These are phyloP conservation scores for Lydus trimaculatus DNA, from an alignment of 2,888 invertebrate genomes.

Conservation along the genomic window DNA sequence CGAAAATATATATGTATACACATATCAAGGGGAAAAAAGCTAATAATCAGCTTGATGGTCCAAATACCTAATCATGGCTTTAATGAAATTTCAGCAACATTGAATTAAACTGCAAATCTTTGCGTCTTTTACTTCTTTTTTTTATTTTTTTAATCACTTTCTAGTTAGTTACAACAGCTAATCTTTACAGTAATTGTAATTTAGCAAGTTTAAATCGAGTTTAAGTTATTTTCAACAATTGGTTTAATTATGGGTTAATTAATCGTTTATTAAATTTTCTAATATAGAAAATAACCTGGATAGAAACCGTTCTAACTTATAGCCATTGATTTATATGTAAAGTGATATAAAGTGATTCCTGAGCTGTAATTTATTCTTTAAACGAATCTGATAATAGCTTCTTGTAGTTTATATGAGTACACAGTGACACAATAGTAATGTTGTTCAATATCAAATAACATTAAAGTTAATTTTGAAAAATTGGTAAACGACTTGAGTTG, in stretches of 20 bases:
- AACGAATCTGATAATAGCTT: neutral
- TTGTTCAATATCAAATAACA: neutral
- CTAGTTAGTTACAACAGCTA: too few relatives aligned
- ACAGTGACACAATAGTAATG: neutral
- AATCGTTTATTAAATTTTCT: too few relatives aligned
- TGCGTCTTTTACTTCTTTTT: neutral
- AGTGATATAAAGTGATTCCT: constrained; percentile 7
- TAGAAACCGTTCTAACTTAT: neutral
- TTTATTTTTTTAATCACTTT: too few relatives aligned
- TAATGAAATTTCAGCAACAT: neutral
- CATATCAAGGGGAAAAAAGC: neutral
- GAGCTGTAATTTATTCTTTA: neutral
- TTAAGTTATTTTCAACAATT: too few relatives aligned
- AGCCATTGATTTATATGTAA: neutral
- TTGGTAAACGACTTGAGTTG: neutral
- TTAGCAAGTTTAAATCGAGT: neutral
- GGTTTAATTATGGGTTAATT: too few relatives aligned
- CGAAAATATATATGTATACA: constrained; percentile 16
- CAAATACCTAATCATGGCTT: neutral
- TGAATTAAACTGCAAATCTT: neutral
- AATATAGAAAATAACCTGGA: too few relatives aligned
- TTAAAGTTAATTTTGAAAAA: constrained; percentile 2
- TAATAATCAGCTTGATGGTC: neutral
- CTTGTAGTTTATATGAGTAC: neutral
- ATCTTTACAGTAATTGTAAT: neutral